These are phyloP conservation scores for Epinephelus moara DNA, from an alignment of 2,113 vertebrate genomes.

Conservation along the genomic window DNA sequence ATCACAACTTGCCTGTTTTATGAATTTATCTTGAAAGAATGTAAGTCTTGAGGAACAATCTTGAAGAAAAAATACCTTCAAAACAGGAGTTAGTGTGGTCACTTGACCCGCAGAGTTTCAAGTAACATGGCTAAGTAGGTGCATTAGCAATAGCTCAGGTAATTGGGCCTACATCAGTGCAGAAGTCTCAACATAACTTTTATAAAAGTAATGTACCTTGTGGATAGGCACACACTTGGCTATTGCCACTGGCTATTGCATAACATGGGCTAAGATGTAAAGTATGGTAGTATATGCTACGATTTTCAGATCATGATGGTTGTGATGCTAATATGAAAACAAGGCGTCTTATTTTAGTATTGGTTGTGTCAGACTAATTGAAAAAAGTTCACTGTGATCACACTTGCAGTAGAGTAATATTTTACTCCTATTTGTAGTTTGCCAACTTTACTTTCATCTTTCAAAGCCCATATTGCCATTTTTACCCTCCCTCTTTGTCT, in stretches of 20 bases:
- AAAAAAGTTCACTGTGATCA: no score
- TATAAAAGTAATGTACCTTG: neutral
- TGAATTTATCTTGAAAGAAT: no score
- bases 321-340: neutral
- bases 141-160: no score
- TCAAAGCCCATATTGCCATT: conserved; percentile 3
- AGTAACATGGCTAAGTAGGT: no score
- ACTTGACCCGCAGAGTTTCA: neutral
- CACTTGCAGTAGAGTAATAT: neutral
- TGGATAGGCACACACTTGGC: neutral
- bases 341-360: no score
- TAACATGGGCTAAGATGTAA: neutral
- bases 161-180: neutral
- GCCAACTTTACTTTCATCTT: conserved; percentile 6
- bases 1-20: no score
- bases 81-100: neutral
- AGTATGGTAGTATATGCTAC: neutral
- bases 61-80: neutral
- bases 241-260: neutral
- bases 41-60: no score
- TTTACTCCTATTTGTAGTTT: neutral
- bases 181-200: neutral
- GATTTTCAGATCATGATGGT: neutral
- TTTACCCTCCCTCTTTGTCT: conserved; percentile 40
- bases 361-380: no score